Percentiles rank a stretch among this genome's conserved stretches.
Conservation (phyloP, 2,888 invertebrate genomes). For the Noctua janthina region DNA sequence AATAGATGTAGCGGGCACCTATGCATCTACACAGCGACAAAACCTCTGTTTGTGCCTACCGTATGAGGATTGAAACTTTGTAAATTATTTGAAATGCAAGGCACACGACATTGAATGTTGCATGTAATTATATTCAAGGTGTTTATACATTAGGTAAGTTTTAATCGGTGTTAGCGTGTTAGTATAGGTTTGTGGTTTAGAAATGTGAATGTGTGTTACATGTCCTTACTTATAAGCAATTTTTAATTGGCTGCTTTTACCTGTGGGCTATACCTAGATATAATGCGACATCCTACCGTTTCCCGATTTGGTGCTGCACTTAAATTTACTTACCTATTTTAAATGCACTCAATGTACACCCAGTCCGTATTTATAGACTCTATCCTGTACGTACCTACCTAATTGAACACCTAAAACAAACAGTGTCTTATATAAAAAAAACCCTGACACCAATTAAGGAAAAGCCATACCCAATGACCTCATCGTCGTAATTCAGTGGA, state of each 20-base stretch:
- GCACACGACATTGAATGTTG: constrained; percentile 3
- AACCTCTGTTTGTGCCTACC: background rate
- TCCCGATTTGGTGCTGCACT: background rate
- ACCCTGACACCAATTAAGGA: constrained; percentile 79
- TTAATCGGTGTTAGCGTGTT: constrained; percentile 19
- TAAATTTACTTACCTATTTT: background rate
- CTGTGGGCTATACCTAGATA: background rate
- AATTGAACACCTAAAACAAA: background rate
- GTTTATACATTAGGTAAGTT: constrained; percentile 8
- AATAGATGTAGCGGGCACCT: background rate
- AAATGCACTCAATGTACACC: constrained; percentile 4
- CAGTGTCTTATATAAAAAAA: constrained; percentile 62
- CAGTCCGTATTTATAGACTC: constrained; percentile 9
- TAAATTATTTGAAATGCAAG: background rate
- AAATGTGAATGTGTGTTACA: constrained; percentile 1
- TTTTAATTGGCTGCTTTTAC: background rate
- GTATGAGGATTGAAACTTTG: background rate
- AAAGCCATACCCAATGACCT: constrained; percentile 76
- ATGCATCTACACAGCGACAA: background rate
- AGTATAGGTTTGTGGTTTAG: background rate
- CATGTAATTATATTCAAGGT: constrained; percentile 9
- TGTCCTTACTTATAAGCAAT: background rate
- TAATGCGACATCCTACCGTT: background rate
- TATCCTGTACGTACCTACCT: constrained; percentile 25
- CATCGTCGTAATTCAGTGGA: constrained; percentile 75